These are phyloP conservation scores for Semnopithecus entellus DNA, from an alignment of 2,113 vertebrate species.

Conservation along the genomic window DNA sequence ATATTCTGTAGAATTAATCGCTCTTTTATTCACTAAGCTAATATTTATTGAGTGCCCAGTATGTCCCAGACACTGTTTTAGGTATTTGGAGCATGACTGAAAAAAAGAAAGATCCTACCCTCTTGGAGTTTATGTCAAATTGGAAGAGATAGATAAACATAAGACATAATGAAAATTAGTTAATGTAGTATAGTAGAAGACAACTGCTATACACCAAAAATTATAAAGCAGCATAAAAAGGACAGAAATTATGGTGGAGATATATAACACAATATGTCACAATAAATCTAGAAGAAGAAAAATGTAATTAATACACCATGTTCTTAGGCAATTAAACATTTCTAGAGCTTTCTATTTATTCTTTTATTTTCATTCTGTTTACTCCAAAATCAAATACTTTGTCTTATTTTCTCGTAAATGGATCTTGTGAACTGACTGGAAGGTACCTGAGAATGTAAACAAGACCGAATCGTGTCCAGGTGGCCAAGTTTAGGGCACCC, in stretches of 20 bases:
- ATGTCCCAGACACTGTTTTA: background rate
- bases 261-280: background rate
- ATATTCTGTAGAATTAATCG: background rate
- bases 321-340: no score
- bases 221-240: background rate
- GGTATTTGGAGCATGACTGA: background rate
- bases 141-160: background rate
- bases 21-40: background rate
- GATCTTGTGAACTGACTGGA: no score
- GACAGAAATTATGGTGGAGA: background rate
- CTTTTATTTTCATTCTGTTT: no score
- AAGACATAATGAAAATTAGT: background rate
- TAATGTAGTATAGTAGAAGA: background rate
- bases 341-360: no score
- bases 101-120: background rate
- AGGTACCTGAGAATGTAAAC: no score
- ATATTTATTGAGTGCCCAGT: background rate
- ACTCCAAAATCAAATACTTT: no score
- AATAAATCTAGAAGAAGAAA: background rate
- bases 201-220: background rate
- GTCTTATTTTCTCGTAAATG: no score
- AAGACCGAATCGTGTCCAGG: no score
- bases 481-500: no score
- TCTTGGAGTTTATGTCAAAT: background rate
- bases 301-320: background rate